phyloP scores from a whole-genome alignment of 2,113 vertebrate species.

The Willisornis vidua region DNA sequence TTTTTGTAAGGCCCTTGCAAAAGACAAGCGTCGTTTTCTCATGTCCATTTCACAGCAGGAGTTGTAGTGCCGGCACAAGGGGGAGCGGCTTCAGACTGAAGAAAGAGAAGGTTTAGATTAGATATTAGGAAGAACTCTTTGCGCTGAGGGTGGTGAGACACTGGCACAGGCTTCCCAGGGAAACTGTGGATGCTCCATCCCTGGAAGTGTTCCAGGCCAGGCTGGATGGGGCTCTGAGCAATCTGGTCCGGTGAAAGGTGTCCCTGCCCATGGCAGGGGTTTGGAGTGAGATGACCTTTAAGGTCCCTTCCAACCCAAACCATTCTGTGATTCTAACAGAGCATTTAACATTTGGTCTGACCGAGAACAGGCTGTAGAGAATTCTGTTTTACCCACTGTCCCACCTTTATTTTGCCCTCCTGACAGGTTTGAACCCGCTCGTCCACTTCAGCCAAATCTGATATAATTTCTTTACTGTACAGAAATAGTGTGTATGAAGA shows the following conservation, averaged over 20 bases:
- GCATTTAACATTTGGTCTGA: not conserved
- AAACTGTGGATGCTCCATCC: not conserved
- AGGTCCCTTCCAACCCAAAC: not conserved
- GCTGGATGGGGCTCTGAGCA: not conserved
- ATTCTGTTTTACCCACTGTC: not conserved
- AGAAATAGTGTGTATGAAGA: not conserved
- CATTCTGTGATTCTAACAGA: not conserved
- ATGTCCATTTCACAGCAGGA: not conserved
- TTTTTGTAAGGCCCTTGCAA: not conserved
- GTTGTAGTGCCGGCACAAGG: not conserved
- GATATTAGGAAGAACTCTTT: not conserved
- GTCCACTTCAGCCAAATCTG: not conserved
- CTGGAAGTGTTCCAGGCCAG: not conserved
- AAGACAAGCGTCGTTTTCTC: not conserved
- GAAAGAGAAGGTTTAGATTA: not conserved
- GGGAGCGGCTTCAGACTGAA: no score
- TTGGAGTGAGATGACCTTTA: not conserved
- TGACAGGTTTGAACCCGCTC: not conserved
- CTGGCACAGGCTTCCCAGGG: not conserved
- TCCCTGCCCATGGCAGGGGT: accelerated
- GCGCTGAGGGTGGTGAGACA: not conserved
- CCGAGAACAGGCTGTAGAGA: not conserved
- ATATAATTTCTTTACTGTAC: no score
- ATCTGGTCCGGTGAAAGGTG: no score
- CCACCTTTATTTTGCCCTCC: not conserved